Evolutionary conservation across 2,113 vertebrate species (phyloP).

Genomic region (Catagonus wagneri): DNA sequence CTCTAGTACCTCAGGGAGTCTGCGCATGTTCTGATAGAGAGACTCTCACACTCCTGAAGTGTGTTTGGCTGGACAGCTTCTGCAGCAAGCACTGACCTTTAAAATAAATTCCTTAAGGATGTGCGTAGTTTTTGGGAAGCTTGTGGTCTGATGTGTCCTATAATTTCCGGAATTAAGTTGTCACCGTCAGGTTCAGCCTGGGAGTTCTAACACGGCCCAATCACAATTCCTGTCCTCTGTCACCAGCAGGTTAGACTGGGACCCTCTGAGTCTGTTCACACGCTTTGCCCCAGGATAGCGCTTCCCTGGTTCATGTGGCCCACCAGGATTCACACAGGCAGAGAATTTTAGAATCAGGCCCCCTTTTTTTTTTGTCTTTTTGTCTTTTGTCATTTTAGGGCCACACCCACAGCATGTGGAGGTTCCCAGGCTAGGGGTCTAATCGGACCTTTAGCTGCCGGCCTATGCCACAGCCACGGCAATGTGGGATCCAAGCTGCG

Average conservation of each 20-base stretch:
- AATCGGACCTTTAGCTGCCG: too few relatives aligned
- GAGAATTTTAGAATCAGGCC: not conserved
- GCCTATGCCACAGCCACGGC: too few relatives aligned
- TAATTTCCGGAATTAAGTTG: not conserved
- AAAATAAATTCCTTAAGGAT: not conserved
- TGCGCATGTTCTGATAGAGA: not conserved
- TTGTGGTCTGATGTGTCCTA: slow-evolving; percentile 8
- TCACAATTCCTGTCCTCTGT: slow-evolving; percentile 37
- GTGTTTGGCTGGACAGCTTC: not conserved
- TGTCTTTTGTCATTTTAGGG: too few relatives aligned
- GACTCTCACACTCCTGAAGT: not conserved
- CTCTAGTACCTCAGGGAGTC: not conserved
- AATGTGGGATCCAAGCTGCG: too few relatives aligned
- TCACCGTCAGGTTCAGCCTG: slow-evolving; percentile 5
- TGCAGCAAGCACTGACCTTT: not conserved
- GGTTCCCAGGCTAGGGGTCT: too few relatives aligned
- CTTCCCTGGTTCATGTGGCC: not conserved
- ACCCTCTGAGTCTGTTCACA: not conserved
- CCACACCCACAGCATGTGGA: too few relatives aligned
- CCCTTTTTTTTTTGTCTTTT: too few relatives aligned
- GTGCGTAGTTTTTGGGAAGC: not conserved
- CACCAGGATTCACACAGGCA: not conserved
- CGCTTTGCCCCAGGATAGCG: not conserved
- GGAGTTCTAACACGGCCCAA: slow-evolving; percentile 4
- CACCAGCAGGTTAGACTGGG: not conserved